Evolutionary conservation across 2,888 invertebrate species (phyloP).

Genomic region (Trachelus troglodyta): DNA sequence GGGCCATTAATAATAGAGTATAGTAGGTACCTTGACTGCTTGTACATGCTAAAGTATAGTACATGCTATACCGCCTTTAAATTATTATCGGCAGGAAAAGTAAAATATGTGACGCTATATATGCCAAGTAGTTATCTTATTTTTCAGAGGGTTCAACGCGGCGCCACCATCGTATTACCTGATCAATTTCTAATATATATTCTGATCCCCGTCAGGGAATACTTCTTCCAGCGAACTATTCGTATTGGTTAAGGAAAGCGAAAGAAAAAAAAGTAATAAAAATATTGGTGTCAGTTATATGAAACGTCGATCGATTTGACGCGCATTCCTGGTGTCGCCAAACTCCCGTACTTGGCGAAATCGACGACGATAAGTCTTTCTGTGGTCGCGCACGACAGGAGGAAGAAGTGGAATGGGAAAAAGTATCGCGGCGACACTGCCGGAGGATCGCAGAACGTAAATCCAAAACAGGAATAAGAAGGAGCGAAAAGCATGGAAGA

Average conservation of each 20-base stretch:
- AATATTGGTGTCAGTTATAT: neutral
- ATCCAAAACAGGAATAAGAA: slow-evolving; percentile 33
- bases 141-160: neutral
- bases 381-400: neutral
- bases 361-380: neutral
- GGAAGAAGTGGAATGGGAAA: neutral
- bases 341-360: neutral
- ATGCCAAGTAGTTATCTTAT: neutral
- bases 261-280: neutral
- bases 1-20: slow-evolving; percentile 29
- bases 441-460: slow-evolving; percentile 17
- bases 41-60: neutral
- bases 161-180: neutral
- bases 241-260: neutral
- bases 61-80: neutral
- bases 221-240: neutral
- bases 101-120: slow-evolving; percentile 34
- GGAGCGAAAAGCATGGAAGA: slow-evolving; percentile 8
- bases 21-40: neutral
- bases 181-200: neutral
- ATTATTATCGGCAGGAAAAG: neutral
- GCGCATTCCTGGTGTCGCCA: neutral
- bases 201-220: neutral
- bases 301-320: neutral
- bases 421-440: neutral